Evolutionary conservation across 2,797 vertebrate species (phyloP).

Genomic region (Eulemur coronatus): DNA sequence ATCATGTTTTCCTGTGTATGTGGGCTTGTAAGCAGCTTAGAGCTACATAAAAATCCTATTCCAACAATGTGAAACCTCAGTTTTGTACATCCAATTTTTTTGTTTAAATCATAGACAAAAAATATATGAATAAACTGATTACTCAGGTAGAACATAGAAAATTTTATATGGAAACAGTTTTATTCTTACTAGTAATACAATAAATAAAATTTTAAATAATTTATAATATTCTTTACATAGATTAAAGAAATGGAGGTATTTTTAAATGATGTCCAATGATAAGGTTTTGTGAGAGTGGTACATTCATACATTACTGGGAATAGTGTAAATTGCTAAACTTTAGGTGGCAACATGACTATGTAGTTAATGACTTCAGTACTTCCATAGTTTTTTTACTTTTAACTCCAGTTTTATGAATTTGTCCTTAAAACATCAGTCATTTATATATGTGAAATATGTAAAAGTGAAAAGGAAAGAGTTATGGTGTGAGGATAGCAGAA

Average conservation of each 20-base stretch:
- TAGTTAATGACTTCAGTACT: neutral
- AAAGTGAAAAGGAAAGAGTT: conserved; percentile 17
- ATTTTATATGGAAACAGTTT: conserved; percentile 2
- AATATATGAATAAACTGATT: neutral
- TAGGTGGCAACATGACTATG: neutral
- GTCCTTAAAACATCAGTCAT: neutral
- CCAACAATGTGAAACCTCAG: neutral
- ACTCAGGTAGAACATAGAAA: neutral
- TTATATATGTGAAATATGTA: conserved; percentile 30
- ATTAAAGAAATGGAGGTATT: neutral
- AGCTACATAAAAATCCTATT: neutral
- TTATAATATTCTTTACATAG: neutral
- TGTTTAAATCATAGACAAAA: neutral
- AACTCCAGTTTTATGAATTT: conserved; percentile 6
- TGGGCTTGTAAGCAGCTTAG: neutral
- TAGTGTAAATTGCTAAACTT: conserved; percentile 37
- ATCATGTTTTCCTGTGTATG: neutral
- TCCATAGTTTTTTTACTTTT: neutral
- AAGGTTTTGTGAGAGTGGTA: neutral
- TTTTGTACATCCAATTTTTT: neutral
- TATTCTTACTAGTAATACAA: neutral
- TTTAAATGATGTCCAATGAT: neutral
- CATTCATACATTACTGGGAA: neutral
- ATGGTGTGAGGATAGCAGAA: neutral
- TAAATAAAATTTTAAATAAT: conserved; percentile 28